Conservation (phyloP, 2,888 invertebrate genomes). For the Syrista parreyssii region DNA sequence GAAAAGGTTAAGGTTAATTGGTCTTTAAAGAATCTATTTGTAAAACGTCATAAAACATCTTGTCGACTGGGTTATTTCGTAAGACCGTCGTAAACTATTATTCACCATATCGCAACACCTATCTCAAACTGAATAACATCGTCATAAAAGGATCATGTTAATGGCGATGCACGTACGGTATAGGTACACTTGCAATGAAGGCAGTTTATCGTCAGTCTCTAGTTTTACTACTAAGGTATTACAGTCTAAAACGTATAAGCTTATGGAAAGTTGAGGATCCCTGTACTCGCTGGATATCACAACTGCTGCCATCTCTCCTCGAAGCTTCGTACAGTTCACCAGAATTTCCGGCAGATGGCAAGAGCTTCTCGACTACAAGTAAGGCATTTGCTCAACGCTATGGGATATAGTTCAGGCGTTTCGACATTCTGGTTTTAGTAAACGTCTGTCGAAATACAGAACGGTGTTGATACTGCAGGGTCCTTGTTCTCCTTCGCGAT, state of each 20-base stretch:
- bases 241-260: neutral
- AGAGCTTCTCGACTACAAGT: neutral
- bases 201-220: neutral
- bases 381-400: neutral
- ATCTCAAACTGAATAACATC: neutral
- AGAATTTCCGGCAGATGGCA: neutral
- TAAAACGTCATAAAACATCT: neutral
- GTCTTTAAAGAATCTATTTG: neutral
- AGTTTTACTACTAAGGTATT: neutral
- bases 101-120: neutral
- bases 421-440: slow-evolving; percentile 25
- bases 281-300: neutral
- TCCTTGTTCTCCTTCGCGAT: slow-evolving; percentile 43
- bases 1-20: neutral
- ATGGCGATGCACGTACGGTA: neutral
- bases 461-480: slow-evolving; percentile 47
- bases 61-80: neutral
- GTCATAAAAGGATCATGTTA: neutral
- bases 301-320: neutral
- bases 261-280: neutral
- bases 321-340: neutral
- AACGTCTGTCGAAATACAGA: slow-evolving; percentile 31
- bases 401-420: neutral
- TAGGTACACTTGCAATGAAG: neutral
- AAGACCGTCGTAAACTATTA: neutral